phyloP scores from a whole-genome alignment of 2,888 invertebrate species.

The Erebia aethiops region DNA sequence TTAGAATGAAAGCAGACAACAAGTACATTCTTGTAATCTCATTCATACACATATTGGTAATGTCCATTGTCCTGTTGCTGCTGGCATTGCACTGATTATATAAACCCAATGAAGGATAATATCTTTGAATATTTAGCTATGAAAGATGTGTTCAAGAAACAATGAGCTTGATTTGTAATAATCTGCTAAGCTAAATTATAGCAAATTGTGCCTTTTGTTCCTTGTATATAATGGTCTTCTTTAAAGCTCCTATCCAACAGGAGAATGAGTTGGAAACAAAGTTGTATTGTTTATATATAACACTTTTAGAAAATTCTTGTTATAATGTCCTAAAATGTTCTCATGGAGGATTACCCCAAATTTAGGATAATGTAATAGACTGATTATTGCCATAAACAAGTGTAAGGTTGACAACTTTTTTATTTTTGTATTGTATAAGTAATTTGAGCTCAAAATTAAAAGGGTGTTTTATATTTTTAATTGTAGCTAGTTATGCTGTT shows the following conservation, averaged over 20 bases:
- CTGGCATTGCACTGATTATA: not conserved
- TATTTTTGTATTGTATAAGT: slow-evolving; percentile 13
- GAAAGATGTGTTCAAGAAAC: not conserved
- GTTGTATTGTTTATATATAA: not conserved
- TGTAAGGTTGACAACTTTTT: slow-evolving; percentile 28
- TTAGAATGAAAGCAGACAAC: not conserved
- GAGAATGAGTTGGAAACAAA: not conserved
- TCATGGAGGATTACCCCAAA: slow-evolving; percentile 17
- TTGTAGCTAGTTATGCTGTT: slow-evolving; percentile 14
- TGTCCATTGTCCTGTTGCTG: not conserved
- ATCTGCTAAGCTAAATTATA: too few relatives aligned
- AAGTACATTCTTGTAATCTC: not conserved
- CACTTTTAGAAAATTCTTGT: slow-evolving; percentile 17
- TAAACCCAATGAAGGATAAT: not conserved
- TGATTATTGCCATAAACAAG: slow-evolving; percentile 41
- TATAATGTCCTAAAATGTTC: not conserved
- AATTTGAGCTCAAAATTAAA: slow-evolving; percentile 19
- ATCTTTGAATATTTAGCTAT: not conserved
- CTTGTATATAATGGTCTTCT: too few relatives aligned
- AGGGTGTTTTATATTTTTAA: slow-evolving; percentile 20
- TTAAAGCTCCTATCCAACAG: too few relatives aligned
- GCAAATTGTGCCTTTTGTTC: too few relatives aligned
- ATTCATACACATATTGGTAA: not conserved
- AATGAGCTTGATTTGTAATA: too few relatives aligned
- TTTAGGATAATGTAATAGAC: slow-evolving; percentile 35